Evolutionary conservation across 2,113 vertebrate species (phyloP).

Genomic region (Elachura formosa): DNA sequence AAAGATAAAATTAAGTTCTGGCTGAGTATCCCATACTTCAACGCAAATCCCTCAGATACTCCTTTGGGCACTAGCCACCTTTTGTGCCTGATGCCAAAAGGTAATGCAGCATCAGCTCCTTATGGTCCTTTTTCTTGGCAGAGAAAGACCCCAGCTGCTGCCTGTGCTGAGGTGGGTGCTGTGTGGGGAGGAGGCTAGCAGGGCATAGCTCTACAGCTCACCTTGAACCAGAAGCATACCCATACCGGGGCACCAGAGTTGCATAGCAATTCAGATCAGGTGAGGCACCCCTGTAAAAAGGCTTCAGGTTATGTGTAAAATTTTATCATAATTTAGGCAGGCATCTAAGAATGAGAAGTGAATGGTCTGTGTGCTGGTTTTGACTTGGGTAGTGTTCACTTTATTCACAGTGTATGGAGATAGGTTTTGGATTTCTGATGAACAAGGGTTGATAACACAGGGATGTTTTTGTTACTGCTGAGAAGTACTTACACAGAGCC

Average conservation of each 20-base stretch:
- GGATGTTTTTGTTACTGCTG: background rate
- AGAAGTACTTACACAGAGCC: background rate
- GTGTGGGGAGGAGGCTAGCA: background rate
- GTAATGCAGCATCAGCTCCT: background rate
- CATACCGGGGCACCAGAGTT: accelerated
- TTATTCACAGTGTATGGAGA: background rate
- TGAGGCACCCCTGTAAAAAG: background rate
- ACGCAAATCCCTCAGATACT: background rate
- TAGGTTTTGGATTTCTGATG: background rate
- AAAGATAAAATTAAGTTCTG: background rate
- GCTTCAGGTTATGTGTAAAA: background rate
- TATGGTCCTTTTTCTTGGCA: background rate
- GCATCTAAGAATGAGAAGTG: background rate
- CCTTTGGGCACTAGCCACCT: background rate
- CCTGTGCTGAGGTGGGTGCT: background rate
- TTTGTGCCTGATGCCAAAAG: background rate
- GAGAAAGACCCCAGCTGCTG: accelerated
- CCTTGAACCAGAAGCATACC: too few species aligned
- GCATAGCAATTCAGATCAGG: background rate
- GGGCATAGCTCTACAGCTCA: accelerated
- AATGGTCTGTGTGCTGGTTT: background rate
- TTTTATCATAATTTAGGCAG: background rate
- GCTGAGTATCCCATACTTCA: background rate
- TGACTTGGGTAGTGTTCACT: background rate
- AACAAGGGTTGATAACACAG: background rate